Percentiles rank a stretch among this genome's conserved stretches.
These are phyloP conservation scores for Panonychus citri DNA, from an alignment of 1,140 invertebrate species.

Conservation along the genomic window DNA sequence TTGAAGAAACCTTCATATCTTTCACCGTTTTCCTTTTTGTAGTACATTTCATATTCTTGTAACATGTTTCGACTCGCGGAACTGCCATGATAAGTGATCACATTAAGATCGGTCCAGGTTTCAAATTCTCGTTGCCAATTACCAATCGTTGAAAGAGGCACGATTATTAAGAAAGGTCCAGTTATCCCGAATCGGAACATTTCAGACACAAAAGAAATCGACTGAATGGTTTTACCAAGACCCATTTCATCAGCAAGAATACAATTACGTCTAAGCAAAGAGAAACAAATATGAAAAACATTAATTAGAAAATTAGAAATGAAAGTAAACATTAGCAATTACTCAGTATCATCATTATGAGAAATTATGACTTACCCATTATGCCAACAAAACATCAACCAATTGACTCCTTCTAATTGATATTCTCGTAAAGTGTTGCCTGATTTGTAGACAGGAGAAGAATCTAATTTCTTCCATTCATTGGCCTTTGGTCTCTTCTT, in stretches of 20 bases:
- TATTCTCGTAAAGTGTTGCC: constrained; percentile 82
- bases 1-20: constrained; percentile 74
- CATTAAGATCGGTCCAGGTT: constrained; percentile 97
- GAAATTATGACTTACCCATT: constrained; percentile 39
- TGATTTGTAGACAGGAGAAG: constrained; percentile 76
- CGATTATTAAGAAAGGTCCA: constrained; percentile 95
- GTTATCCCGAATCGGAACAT: constrained; percentile 78
- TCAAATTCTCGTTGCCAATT: constrained; percentile 99
- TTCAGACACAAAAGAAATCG: constrained; percentile 72
- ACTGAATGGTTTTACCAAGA: constrained; percentile 88
- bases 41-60: constrained; percentile 95
- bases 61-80: constrained; percentile 82
- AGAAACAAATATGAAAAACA: neutral
- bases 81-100: constrained; percentile 85
- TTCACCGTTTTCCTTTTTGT: constrained; percentile 64
- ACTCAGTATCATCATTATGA: neutral
- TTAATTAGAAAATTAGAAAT: too few relatives aligned
- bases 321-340: too few relatives aligned
- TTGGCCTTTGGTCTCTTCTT: constrained; percentile 64
- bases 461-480: constrained; percentile 72
- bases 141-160: constrained; percentile 93
- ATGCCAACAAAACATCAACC: constrained; percentile 95
- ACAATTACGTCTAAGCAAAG: constrained; percentile 53
- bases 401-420: constrained; percentile 94
- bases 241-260: constrained; percentile 99